Evolutionary conservation across 2,888 invertebrate genomes (phyloP), one percentile per base, ranked within the genome.

Genomic region (Tineola bisselliella): DNA sequence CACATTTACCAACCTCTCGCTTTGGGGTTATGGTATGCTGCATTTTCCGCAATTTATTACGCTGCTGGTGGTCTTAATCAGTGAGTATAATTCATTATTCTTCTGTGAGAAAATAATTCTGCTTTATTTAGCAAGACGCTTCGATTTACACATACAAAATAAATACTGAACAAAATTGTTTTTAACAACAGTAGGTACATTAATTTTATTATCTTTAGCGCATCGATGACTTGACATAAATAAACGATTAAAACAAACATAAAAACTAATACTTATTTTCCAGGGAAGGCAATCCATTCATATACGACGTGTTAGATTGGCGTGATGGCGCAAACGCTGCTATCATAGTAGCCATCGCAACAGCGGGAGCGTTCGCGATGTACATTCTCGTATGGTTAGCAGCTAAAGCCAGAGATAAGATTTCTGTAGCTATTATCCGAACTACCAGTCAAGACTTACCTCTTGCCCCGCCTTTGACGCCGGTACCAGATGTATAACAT

Each of bases 231-330:
- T 25, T 25, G 6, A 25, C 2, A 25, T 25, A 25, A 4, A 15
- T 17, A 25, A 12, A 25, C 52, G 25, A 12, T 18, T n/a, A 18
- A 44, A 13, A n/a, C 31, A 12, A 6, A 15, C 2, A 13, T 54
- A 4, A 15, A 13, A 5, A 8, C 8, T 54, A 12, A 18, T 15
- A 17, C 6, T 19, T 54, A 48, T 3, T 13, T 84, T 80, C 59
- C 73, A 90, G 92, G 65, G 80, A 88, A 62, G 92, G 92, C 17
- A 78, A 89, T 63, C 89, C 88, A 13, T 92, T 87, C 71, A 93
- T 95, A 68, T 95, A 95, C 79, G 89, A 90, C 62, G 88, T 94
- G 63, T 79, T 95, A 64, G 91, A 95, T 77, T 95, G 95, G 94
- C 83, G 89, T 54, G 88, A 90, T 62, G 90, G 91, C 0, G 79